phyloP scores from a whole-genome alignment of 2,113 vertebrate species.

The Toxotes chatareus region DNA sequence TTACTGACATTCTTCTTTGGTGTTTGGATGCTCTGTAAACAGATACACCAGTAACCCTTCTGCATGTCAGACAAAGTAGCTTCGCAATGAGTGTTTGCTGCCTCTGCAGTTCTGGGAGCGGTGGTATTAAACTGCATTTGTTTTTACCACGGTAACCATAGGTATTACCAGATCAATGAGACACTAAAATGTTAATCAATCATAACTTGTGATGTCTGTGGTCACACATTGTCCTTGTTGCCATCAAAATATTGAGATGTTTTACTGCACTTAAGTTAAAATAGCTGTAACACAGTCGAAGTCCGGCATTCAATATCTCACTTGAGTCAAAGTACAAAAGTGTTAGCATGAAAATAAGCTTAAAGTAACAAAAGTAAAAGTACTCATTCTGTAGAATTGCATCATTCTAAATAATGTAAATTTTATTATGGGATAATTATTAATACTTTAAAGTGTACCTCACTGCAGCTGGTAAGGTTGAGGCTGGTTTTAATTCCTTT shows the following conservation, averaged over 20 bases:
- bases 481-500: no score
- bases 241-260: neutral
- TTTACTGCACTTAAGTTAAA: neutral
- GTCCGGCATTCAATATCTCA: no score
- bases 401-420: no score
- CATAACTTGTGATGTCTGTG: no score
- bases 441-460: no score
- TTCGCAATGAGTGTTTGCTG: neutral
- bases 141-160: neutral
- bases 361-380: no score
- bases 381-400: no score
- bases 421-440: no score
- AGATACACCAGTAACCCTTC: neutral
- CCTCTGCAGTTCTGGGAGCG: neutral
- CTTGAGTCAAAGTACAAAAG: no score
- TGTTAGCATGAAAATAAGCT: no score
- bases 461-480: no score
- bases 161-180: neutral
- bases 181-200: no score
- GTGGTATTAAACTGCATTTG: neutral
- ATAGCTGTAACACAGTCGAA: neutral
- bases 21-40: neutral
- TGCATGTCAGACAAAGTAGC: neutral
- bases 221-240: neutral
- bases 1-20: neutral